Conservation (phyloP, 1,140 invertebrate species). For the Drosophila lini region DNA sequence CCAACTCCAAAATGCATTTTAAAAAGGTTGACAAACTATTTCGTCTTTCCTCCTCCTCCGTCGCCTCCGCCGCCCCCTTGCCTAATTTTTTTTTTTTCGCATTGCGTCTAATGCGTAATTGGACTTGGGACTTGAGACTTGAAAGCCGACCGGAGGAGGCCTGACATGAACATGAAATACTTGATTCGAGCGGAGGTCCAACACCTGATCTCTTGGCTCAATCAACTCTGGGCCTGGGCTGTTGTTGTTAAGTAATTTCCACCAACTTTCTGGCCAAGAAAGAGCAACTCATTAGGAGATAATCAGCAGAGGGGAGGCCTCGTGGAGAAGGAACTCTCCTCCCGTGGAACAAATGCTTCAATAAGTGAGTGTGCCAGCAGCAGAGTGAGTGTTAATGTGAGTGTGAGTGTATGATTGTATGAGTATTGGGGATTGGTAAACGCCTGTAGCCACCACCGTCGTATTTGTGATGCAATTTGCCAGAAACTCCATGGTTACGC, state of each 20-base stretch:
- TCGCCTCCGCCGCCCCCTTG: neutral
- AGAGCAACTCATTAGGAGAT: slow-evolving; percentile 39
- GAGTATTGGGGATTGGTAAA: slow-evolving; percentile 56
- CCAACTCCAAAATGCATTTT: neutral
- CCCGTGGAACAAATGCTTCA: neutral
- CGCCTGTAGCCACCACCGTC: slow-evolving; percentile 17
- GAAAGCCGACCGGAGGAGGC: slow-evolving; percentile 11
- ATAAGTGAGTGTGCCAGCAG: slow-evolving; percentile 25
- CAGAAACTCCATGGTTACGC: slow-evolving; percentile 69
- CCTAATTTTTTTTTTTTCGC: neutral
- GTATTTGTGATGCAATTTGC: slow-evolving; percentile 71
- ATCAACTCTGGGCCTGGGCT: slow-evolving; percentile 2
- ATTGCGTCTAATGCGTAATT: slow-evolving; percentile 36
- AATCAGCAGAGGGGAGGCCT: neutral
- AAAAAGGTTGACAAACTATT: slow-evolving; percentile 37
- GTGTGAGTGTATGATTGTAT: neutral
- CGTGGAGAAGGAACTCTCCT: slow-evolving; percentile 2
- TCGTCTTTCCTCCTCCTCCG: neutral
- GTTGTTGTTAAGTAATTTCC: slow-evolving; percentile 11
- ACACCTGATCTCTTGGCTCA: slow-evolving; percentile 30
- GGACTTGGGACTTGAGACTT: slow-evolving; percentile 42
- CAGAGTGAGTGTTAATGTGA: slow-evolving; percentile 1
- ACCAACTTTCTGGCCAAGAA: slow-evolving; percentile 15
- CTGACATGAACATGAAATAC: slow-evolving; percentile 45
- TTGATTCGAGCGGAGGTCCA: slow-evolving; percentile 28